Evolutionary conservation across 2,888 invertebrate genomes (phyloP).

Genomic region (Penaeus monodon): DNA sequence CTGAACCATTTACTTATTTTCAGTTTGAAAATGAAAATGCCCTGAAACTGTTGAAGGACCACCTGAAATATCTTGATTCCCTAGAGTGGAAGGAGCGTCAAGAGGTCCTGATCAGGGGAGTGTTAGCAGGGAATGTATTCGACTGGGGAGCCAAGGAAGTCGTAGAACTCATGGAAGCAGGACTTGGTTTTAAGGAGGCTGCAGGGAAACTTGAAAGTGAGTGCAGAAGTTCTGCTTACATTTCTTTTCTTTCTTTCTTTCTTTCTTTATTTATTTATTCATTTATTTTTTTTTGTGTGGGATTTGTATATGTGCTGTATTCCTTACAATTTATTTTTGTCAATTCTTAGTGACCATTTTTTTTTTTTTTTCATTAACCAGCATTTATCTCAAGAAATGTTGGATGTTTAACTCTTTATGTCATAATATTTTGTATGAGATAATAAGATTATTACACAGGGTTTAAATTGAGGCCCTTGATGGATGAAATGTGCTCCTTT

Average conservation of each 20-base stretch:
- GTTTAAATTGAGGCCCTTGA: too few species aligned
- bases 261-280: too few species aligned
- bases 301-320: not conserved
- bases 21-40: slow-evolving; percentile 88
- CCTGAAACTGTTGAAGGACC: slow-evolving; percentile 77
- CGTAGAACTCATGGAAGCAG: slow-evolving; percentile 83
- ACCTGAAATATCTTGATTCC: slow-evolving; percentile 80
- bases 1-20: not conserved
- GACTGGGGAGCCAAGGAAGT: slow-evolving; percentile 97
- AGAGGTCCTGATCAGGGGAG: slow-evolving; percentile 74
- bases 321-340: too few species aligned
- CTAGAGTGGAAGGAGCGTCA: slow-evolving; percentile 73
- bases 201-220: slow-evolving; percentile 82
- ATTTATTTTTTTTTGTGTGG: not conserved
- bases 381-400: too few species aligned
- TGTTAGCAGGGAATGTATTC: slow-evolving; percentile 90
- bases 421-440: too few species aligned
- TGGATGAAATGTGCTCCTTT: too few species aligned
- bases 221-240: slow-evolving; percentile 20
- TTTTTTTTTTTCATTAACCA: too few species aligned
- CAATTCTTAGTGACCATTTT: too few species aligned
- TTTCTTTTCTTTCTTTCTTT: too few species aligned
- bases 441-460: too few species aligned
- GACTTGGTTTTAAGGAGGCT: slow-evolving; percentile 86
- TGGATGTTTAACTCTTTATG: too few species aligned